These are phyloP conservation scores for Halcyon chelicuti DNA, from an alignment of 2,797 vertebrate species.

Conservation along the genomic window DNA sequence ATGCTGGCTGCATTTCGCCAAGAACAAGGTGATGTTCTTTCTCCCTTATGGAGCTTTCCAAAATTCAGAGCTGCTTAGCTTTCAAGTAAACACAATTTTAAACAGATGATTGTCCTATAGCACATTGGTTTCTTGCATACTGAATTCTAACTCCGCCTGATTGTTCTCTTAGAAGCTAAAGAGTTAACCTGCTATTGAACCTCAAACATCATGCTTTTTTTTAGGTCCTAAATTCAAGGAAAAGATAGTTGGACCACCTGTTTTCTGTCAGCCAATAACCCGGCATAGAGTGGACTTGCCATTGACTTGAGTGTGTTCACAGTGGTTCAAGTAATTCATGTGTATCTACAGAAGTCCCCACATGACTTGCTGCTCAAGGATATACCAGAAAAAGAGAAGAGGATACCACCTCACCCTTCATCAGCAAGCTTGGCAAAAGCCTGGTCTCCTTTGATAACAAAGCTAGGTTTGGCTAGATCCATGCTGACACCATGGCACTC, in stretches of 20 bases:
- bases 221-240: background rate
- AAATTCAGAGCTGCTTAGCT: background rate
- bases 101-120: background rate
- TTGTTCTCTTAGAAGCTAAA: background rate
- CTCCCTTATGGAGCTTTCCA: background rate
- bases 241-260: background rate
- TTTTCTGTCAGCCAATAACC: background rate
- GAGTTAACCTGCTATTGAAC: background rate
- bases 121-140: background rate
- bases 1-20: background rate
- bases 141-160: background rate
- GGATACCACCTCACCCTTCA: background rate
- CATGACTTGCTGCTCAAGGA: background rate
- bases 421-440: background rate
- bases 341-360: background rate
- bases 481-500: background rate
- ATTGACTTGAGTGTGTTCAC: fast-evolving
- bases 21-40: background rate
- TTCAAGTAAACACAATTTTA: background rate
- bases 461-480: background rate
- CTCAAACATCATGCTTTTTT: background rate
- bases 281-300: background rate
- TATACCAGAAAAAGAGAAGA: background rate
- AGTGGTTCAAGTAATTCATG: background rate
- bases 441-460: background rate